Evolutionary conservation across 2,888 invertebrate species (phyloP).

Genomic region (Entomobrya proxima): DNA sequence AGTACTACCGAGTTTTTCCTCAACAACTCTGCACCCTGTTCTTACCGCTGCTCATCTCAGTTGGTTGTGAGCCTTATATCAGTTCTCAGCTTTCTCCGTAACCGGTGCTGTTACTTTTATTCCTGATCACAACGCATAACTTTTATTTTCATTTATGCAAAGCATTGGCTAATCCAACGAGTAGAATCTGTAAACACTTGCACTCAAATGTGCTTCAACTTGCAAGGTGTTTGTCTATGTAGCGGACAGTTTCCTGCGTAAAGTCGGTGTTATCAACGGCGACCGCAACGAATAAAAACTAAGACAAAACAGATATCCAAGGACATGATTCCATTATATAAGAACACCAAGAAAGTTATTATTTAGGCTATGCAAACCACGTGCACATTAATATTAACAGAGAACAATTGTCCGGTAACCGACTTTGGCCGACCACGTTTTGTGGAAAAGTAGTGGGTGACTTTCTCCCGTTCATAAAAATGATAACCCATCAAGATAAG

Average conservation of each 20-base stretch:
- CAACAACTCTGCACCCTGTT: conserved; percentile 1
- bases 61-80: conserved; percentile 26
- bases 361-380: too few relatives aligned
- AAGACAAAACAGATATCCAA: neutral
- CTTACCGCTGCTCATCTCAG: neutral
- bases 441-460: too few relatives aligned
- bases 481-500: too few relatives aligned
- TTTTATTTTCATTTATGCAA: conserved; percentile 16
- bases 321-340: neutral
- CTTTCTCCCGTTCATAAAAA: too few relatives aligned
- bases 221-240: conserved; percentile 45
- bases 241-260: conserved; percentile 45
- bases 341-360: conserved; percentile 7
- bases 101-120: neutral
- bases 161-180: neutral
- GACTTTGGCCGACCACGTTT: too few relatives aligned
- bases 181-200: conserved; percentile 30
- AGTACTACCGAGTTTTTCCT: conserved; percentile 47
- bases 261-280: neutral
- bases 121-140: conserved; percentile 8
- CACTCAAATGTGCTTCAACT: conserved; percentile 50
- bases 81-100: conserved; percentile 50
- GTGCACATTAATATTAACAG: too few relatives aligned
- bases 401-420: too few relatives aligned
- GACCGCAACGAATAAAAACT: neutral